Evolutionary conservation across 2,113 vertebrate species (phyloP).

Genomic region (Chamaea fasciata): DNA sequence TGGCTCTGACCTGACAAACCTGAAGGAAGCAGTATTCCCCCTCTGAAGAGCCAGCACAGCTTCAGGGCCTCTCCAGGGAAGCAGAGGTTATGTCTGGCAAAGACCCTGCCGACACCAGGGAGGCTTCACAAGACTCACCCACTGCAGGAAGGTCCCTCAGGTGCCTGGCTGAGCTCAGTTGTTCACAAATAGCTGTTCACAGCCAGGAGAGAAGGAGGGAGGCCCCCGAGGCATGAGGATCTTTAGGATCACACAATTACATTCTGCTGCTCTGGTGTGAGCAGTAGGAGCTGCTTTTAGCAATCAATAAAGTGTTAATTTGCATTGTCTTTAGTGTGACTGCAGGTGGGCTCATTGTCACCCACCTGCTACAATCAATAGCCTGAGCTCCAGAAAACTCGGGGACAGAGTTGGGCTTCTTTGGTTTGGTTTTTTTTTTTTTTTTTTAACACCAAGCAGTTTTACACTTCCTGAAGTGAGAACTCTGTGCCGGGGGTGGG

Average conservation of each 20-base stretch:
- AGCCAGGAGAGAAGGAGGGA: background rate
- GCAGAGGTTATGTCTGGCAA: background rate
- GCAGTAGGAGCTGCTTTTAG: background rate
- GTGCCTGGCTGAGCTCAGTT: background rate
- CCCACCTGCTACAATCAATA: background rate
- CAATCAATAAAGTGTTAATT: background rate
- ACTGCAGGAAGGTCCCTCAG: background rate
- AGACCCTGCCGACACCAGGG: background rate
- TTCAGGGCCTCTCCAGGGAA: background rate
- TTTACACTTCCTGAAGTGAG: background rate
- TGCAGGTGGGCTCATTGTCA: background rate
- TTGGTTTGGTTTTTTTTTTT: background rate
- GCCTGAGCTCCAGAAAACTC: background rate
- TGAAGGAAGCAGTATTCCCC: background rate
- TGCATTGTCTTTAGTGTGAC: background rate
- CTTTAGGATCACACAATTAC: background rate
- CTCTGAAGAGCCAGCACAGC: background rate
- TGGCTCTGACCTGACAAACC: background rate
- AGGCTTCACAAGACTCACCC: background rate
- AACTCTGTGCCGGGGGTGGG: background rate
- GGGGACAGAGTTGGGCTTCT: background rate
- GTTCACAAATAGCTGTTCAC: background rate
- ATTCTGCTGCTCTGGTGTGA: background rate
- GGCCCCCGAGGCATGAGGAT: rapidly evolving
- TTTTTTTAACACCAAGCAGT: background rate